These are phyloP conservation scores for Chrysopilus asiliformis DNA, from an alignment of 2,888 invertebrate species.

Conservation along the genomic window DNA sequence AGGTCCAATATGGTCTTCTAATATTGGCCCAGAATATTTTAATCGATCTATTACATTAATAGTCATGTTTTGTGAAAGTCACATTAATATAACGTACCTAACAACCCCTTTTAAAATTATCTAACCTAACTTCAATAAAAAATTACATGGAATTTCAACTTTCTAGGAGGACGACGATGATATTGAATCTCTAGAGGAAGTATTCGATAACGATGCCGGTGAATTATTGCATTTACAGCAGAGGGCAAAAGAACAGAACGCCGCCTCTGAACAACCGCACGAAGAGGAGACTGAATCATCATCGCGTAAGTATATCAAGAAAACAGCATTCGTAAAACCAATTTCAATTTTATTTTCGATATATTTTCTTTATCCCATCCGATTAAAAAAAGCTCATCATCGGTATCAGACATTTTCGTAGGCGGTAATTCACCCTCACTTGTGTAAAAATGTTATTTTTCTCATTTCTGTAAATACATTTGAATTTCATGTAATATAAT, in stretches of 20 bases:
- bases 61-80: no score
- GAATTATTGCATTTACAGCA: constrained; percentile 24
- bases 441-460: neutral
- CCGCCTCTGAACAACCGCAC: constrained; percentile 17
- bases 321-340: no score
- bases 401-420: neutral
- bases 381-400: neutral
- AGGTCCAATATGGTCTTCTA: no score
- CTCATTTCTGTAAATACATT: neutral
- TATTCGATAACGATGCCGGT: constrained; percentile 31
- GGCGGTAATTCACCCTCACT: neutral
- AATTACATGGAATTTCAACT: neutral
- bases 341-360: no score
- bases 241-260: constrained; percentile 23
- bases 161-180: constrained; percentile 24
- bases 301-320: constrained; percentile 21
- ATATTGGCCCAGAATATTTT: no score
- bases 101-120: no score
- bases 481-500: neutral
- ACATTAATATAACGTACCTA: no score
- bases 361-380: no score
- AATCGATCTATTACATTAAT: no score
- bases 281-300: constrained; percentile 19
- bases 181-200: constrained; percentile 29
- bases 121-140: no score